Base-by-base conservation (phyloP, 1,140 invertebrate genomes). In the Halyomorpha halys region DNA sequence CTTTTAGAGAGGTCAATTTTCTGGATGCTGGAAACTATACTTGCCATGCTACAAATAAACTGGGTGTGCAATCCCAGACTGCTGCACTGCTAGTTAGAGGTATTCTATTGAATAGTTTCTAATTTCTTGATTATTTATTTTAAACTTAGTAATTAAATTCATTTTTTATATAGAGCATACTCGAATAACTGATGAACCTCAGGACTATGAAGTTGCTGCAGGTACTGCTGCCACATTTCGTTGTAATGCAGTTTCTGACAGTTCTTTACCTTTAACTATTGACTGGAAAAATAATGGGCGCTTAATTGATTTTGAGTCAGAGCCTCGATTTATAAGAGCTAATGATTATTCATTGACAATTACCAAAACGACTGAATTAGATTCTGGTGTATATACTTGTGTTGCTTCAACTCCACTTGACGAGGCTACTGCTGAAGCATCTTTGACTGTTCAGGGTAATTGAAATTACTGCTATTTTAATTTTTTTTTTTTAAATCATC, bases 361-460 rank as follows among this genome's bases (percentile, higher is more conserved):
- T 62, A 88, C 89, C 9, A 94, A 96, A 76, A 95, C 94, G 15
- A 89, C 86, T 25, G 94, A 96, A 76, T 75, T 95, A 61, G 94
- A 98, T 77, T 96, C 96, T 13, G 95, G 94, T 15, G 83, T 83
- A 54, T 98, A 98, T 72, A 97, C 94, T 0, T 99, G 97, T 76
- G 83, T 95, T n/a, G 96, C 95, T 1, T 81, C 79, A 49, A 98
- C 96, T 2, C 83, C 86, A 6, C 77, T 98, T 19, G 97, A 98
- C 74, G 82, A 88, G 69, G 86, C 86, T 1, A 81, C 80, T 8
- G 89, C 91, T 0, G 80, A 84, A 68, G 94, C 96, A 9, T 91
- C 89, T 60, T 79, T 99, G 1, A 93, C 84, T 64, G 95, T 99
- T 6, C 94, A 97, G 81, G 87, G 85, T 86, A 66, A 67, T 27